A percentile compares a stretch with the other conserved stretches of the same genome.
phyloP scores from a whole-genome alignment of 2,797 vertebrate species.

The Phrynocephalus guinanensis region DNA sequence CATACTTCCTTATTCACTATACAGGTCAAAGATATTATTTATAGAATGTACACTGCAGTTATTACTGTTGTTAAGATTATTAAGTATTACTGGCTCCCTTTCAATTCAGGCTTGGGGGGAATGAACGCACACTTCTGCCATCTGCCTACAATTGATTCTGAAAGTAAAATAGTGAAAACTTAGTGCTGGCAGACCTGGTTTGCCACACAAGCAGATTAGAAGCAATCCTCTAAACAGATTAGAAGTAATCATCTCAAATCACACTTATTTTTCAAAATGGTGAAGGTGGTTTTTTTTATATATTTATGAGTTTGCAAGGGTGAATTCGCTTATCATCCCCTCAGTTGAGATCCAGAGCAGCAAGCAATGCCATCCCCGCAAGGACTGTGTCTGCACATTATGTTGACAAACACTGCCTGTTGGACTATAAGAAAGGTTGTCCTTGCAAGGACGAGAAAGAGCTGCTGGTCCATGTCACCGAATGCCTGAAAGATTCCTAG shows the following conservation, averaged over 20 bases:
- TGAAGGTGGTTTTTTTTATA: background rate
- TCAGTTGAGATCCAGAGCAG: background rate
- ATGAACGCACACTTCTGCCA: background rate
- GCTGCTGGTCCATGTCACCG: too few relatives aligned
- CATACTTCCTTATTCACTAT: background rate
- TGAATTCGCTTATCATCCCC: background rate
- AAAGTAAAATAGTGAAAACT: conserved; percentile 17
- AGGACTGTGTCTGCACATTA: background rate
- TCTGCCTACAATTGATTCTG: background rate
- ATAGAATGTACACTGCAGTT: background rate
- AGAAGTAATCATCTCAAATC: conserved; percentile 2
- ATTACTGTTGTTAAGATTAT: conserved; percentile 13
- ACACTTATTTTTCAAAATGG: background rate
- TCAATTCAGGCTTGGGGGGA: background rate
- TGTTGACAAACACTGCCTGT: too few relatives aligned
- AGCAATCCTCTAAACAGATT: background rate
- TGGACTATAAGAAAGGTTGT: too few relatives aligned
- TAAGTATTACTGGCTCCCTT: background rate
- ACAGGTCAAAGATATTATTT: background rate
- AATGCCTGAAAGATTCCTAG: too few relatives aligned
- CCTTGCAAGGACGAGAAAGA: too few relatives aligned
- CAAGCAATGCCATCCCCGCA: too few relatives aligned
- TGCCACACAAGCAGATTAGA: conserved; percentile 4
- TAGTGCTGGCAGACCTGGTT: background rate
- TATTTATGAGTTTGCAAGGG: background rate